A percentile compares a stretch with the other conserved stretches of the same genome.
phyloP scores from a whole-genome alignment of 2,888 invertebrate species.

The Colostygia pectinataria region DNA sequence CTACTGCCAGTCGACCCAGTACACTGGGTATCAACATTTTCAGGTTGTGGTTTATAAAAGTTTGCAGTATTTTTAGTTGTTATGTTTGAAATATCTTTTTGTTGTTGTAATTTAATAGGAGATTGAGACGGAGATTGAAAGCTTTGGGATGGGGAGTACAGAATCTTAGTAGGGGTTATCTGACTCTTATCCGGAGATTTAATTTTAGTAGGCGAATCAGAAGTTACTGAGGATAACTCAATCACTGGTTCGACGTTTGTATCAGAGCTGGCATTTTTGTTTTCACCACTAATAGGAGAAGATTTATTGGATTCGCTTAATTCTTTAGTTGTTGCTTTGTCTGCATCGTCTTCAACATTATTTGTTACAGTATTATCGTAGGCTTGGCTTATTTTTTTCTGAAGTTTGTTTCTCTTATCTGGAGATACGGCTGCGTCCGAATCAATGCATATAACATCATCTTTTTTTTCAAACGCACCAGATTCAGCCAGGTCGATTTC shows the following conservation, averaged over 20 bases:
- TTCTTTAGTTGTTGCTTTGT: neutral
- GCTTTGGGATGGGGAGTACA: conserved; percentile 7
- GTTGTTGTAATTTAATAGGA: neutral
- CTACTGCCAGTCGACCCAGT: too few species aligned
- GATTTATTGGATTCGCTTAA: neutral
- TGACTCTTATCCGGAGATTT: conserved; percentile 1
- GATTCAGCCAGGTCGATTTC: conserved; percentile 50
- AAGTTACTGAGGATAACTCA: too few species aligned
- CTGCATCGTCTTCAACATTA: neutral
- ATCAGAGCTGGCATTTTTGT: neutral
- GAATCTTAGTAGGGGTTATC: neutral
- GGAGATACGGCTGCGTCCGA: conserved; percentile 21
- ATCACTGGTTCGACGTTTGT: too few species aligned
- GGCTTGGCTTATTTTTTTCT: conserved; percentile 1
- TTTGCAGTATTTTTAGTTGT: conserved; percentile 49
- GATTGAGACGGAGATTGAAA: neutral
- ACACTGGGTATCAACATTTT: conserved; percentile 13
- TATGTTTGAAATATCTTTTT: neutral
- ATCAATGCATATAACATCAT: conserved; percentile 25
- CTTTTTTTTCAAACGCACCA: conserved; percentile 47
- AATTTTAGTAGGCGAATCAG: conserved; percentile 5
- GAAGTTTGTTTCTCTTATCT: conserved; percentile 6
- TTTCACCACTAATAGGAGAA: neutral
- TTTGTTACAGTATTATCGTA: conserved; percentile 5
- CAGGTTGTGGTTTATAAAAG: conserved; percentile 56